Conservation (phyloP, 2,113 vertebrate species). For the Seriola dumerili region DNA sequence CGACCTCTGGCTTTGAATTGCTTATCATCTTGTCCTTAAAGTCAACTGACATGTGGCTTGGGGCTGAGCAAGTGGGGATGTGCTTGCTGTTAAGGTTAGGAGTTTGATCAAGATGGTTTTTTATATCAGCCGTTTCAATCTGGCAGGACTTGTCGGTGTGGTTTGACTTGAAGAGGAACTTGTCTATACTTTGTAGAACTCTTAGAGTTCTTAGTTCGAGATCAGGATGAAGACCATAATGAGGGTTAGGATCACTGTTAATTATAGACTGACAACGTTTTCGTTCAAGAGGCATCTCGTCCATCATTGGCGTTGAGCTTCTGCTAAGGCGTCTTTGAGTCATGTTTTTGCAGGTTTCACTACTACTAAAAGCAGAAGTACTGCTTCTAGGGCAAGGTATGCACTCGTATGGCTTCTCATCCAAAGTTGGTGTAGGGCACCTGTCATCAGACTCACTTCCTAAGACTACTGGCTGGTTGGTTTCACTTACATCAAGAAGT, state of each 20-base stretch:
- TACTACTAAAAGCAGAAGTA: not conserved
- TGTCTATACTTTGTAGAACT: slow-evolving; percentile 51
- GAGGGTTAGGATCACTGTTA: not conserved
- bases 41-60: slow-evolving; percentile 6
- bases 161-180: slow-evolving; percentile 30
- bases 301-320: slow-evolving; percentile 39
- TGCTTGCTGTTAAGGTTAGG: not conserved
- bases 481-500: slow-evolving; percentile 20
- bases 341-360: slow-evolving; percentile 13
- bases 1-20: not conserved
- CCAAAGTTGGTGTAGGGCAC: slow-evolving; percentile 63
- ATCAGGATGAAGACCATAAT: slow-evolving; percentile 29
- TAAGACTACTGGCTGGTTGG: not conserved
- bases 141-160: slow-evolving; percentile 3
- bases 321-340: slow-evolving; percentile 16
- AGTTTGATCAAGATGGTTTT: slow-evolving; percentile 12
- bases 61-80: not conserved
- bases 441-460: slow-evolving; percentile 31
- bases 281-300: slow-evolving; percentile 42
- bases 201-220: slow-evolving; percentile 55
- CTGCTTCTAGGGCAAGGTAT: not conserved
- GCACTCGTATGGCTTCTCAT: slow-evolving; percentile 46
- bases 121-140: slow-evolving; percentile 5
- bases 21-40: slow-evolving; percentile 11
- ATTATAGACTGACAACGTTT: slow-evolving; percentile 2